These are phyloP conservation scores for Cyclopterus lumpus DNA, from an alignment of 2,797 vertebrate species.

Conservation along the genomic window DNA sequence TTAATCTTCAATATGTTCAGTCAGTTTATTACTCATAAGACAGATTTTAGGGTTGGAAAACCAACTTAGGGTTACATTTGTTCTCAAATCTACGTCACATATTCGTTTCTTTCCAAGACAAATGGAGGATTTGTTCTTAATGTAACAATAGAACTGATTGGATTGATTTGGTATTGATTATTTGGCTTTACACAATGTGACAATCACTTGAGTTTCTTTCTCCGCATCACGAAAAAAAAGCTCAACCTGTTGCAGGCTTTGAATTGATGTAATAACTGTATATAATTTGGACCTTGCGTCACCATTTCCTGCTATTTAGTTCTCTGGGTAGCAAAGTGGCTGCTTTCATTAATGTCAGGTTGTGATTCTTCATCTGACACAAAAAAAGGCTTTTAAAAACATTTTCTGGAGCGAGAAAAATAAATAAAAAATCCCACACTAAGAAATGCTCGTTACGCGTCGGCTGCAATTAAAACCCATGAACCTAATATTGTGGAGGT, in stretches of 20 bases:
- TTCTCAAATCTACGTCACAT: neutral
- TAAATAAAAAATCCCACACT: neutral
- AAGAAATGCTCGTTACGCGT: neutral
- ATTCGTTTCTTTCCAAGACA: neutral
- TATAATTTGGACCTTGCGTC: conserved; percentile 23
- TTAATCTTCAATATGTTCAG: neutral
- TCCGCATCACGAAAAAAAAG: neutral
- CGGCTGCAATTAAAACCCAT: conserved; percentile 7
- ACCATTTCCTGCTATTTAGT: conserved; percentile 23
- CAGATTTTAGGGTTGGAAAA: neutral
- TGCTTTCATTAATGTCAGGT: conserved; percentile 26
- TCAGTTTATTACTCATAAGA: neutral
- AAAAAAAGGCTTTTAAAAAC: neutral
- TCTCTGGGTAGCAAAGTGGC: conserved; percentile 21
- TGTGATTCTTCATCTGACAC: conserved; percentile 17
- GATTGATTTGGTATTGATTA: conserved; percentile 40
- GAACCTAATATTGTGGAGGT: conserved; percentile 2
- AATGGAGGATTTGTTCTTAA: conserved; percentile 3
- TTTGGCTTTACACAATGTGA: conserved; percentile 28
- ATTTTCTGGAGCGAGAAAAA: neutral
- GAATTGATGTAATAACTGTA: conserved; percentile 30
- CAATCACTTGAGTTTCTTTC: conserved; percentile 27
- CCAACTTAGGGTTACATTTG: neutral
- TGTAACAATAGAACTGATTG: conserved; percentile 38
- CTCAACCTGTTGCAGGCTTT: conserved; percentile 2